Percentiles rank a stretch among this genome's conserved stretches.
Evolutionary conservation across 1,140 invertebrate genomes (phyloP).

Genomic region (Aradophagus sp.): DNA sequence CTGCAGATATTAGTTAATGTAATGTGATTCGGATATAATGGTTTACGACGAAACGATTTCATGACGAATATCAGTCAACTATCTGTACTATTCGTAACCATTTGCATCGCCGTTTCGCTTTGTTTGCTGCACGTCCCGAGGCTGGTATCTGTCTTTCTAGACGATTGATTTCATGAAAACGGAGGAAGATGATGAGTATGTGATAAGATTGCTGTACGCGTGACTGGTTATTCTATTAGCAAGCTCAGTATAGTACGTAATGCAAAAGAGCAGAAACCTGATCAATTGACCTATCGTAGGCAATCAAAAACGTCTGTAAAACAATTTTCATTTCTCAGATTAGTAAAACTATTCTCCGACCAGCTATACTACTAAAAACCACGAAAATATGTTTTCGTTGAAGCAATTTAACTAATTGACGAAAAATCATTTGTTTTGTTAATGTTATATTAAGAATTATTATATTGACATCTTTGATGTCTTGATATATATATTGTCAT

Average conservation of each 20-base stretch:
- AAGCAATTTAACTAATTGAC: too few relatives aligned
- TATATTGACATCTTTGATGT: too few relatives aligned
- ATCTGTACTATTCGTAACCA: slow-evolving; percentile 48
- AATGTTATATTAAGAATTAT: too few relatives aligned
- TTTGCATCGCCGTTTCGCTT: slow-evolving; percentile 51
- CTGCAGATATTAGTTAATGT: slow-evolving; percentile 51
- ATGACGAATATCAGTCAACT: slow-evolving; percentile 56
- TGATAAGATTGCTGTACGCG: slow-evolving; percentile 55
- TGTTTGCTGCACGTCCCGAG: slow-evolving; percentile 52
- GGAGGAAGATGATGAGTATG: slow-evolving; percentile 54
- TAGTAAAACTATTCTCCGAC: too few relatives aligned
- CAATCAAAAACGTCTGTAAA: too few relatives aligned
- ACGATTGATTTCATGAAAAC: slow-evolving; percentile 61
- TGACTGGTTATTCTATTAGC: slow-evolving; percentile 53
- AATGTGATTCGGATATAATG: slow-evolving; percentile 53
- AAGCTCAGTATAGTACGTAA: slow-evolving; percentile 41
- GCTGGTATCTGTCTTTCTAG: slow-evolving; percentile 60
- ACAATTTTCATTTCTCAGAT: too few relatives aligned
- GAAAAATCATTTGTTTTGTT: too few relatives aligned
- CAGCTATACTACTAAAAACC: too few relatives aligned
- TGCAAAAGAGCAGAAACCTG: slow-evolving; percentile 28
- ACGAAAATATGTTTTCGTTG: too few relatives aligned
- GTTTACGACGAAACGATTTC: slow-evolving; percentile 53
- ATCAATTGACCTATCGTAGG: slow-evolving; percentile 40
- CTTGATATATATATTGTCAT: too few relatives aligned